Evolutionary conservation across 1,140 invertebrate genomes (phyloP).

Genomic region (Calliphora vicina): DNA sequence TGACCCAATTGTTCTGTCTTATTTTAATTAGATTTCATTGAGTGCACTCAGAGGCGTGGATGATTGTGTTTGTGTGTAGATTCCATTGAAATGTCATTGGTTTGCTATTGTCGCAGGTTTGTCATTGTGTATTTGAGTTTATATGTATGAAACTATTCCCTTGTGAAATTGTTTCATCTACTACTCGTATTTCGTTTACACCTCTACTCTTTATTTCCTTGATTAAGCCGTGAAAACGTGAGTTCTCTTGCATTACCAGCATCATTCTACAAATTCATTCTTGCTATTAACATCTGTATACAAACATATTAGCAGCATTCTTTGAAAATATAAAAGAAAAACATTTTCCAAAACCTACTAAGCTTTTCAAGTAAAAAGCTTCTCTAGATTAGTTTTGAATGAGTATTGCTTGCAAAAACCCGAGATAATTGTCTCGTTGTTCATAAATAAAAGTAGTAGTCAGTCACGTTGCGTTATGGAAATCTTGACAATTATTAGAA

Average conservation of each 20-base stretch:
- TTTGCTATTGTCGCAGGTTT: neutral
- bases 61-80: neutral
- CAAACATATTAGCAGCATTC: too few species aligned
- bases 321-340: neutral
- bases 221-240: slow-evolving; percentile 1
- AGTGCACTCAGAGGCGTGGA: neutral
- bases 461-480: slow-evolving; percentile 16
- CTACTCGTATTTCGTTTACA: neutral
- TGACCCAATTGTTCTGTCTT: neutral
- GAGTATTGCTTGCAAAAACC: too few species aligned
- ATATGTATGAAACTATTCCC: neutral
- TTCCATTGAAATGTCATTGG: neutral
- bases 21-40: neutral
- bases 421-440: neutral
- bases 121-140: neutral
- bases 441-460: neutral
- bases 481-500: slow-evolving; percentile 26
- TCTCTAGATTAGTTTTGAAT: neutral
- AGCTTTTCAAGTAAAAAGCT: neutral
- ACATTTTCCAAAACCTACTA: neutral
- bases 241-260: neutral
- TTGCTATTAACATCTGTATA: too few species aligned
- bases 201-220: neutral
- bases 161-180: neutral
- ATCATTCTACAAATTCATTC: neutral